Evolutionary conservation across 1,140 invertebrate species (phyloP), one percentile per base, ranked within the genome.

Genomic region (Drosophila fuyamai): DNA sequence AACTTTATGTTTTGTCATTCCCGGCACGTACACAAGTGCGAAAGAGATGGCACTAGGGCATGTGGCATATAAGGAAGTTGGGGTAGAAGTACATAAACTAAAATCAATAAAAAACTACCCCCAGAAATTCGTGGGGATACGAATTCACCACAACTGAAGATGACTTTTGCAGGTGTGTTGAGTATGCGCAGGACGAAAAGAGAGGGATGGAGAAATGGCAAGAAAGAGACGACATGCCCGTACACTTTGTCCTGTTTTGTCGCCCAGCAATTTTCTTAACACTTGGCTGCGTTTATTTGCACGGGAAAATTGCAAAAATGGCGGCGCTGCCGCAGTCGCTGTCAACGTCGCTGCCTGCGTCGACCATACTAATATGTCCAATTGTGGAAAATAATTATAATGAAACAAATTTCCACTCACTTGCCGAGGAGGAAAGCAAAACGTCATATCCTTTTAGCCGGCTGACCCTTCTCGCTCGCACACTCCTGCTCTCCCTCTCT

Each of bases 301-400:
- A 89, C 84, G 79, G 68, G 63, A 78, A 90, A 89, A 89, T 81
- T 79, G 84, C 82, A 91, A 91, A 91, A 91, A 91, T 91, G 88
- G 88, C 88, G 84, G 62, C 43, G 32, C 27, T 41, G 67, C 18
- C 44, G 43, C 16, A 13, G 48, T 32, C n/a, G 40, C 32, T 12
- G 58, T 27, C 40, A 32, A 38, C 43, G 57, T 36, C 23, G 43
- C 29, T 12, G 74, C 12, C 47, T 40, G 3, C 91, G 90, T 53
- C 80, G 88, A 92, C 85, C 91, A 92, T 92, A 92, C 90, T 91
- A 92, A 92, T 92, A 92, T 92, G 91, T 92, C 91, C 91, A 92
- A 92, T 92, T 92, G 91, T 92, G 91, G 91, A 92, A 92, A 92
- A 92, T 92, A 92, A 92, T 92, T 92, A 92, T 91, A 92, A 91